phyloP scores from a whole-genome alignment of 2,797 vertebrate species.

The Dermochelys coriacea region DNA sequence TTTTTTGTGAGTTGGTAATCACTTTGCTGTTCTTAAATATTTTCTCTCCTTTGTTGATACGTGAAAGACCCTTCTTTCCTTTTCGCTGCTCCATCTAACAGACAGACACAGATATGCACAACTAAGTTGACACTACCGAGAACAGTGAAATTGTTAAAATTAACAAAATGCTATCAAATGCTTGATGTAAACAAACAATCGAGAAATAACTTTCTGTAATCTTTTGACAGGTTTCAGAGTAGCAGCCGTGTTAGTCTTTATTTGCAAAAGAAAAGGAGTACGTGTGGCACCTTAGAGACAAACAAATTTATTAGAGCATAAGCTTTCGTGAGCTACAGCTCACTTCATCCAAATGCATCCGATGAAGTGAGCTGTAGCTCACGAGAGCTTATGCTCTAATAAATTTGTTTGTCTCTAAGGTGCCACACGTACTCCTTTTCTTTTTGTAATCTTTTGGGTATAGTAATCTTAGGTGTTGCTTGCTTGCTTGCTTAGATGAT shows the following conservation, averaged over 20 bases:
- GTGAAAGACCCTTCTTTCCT: neutral
- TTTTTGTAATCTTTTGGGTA: neutral
- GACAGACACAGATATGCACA: neutral
- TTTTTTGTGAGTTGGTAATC: neutral
- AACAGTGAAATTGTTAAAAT: neutral
- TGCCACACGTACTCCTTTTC: too few relatives aligned
- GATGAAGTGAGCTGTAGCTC: too few relatives aligned
- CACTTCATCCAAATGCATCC: too few relatives aligned
- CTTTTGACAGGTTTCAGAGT: too few relatives aligned
- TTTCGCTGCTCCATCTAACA: neutral
- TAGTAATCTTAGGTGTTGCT: neutral
- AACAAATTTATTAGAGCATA: too few relatives aligned
- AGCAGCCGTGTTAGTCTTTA: too few relatives aligned
- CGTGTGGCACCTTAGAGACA: too few relatives aligned
- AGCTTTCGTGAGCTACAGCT: too few relatives aligned
- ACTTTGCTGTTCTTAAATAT: neutral
- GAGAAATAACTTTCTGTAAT: neutral
- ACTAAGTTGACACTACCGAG: neutral
- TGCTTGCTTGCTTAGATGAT: neutral
- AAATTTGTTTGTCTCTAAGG: too few relatives aligned
- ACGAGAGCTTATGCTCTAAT: too few relatives aligned
- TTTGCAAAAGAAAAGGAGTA: too few relatives aligned
- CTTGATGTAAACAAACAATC: rapidly evolving
- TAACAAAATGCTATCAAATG: neutral
- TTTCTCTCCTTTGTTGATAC: neutral